Conservation (phyloP, 1,140 invertebrate genomes). For the Drosophila murphyi region DNA sequence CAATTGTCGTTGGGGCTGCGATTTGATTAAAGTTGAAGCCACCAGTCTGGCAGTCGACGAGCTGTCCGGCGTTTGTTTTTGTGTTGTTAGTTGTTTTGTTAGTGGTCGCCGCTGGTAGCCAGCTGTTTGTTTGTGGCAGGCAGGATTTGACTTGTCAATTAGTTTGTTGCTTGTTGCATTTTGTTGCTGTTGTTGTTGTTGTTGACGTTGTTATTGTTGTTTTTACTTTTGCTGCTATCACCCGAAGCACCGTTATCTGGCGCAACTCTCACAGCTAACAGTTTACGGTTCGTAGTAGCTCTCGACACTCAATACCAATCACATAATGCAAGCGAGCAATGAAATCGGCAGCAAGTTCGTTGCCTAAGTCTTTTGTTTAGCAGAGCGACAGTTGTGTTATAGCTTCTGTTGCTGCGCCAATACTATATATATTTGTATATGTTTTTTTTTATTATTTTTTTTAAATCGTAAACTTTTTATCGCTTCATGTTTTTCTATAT, state of each 20-base stretch:
- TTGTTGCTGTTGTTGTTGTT: conserved; percentile 27
- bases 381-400: conserved; percentile 36
- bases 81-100: conserved; percentile 39
- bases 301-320: conserved; percentile 24
- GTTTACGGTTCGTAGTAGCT: conserved; percentile 4
- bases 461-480: conserved; percentile 73
- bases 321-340: conserved; percentile 46
- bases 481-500: conserved; percentile 77
- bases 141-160: conserved; percentile 83
- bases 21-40: conserved; percentile 76
- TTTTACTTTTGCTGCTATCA: conserved; percentile 60
- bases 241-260: conserved; percentile 74
- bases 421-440: conserved; percentile 8
- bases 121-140: conserved; percentile 55
- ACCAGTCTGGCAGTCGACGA: conserved; percentile 56
- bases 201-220: conserved; percentile 22
- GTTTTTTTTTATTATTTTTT: conserved; percentile 39
- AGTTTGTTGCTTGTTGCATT: conserved; percentile 67
- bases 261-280: conserved; percentile 23
- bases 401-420: conserved; percentile 38
- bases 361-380: conserved; percentile 79
- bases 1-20: conserved; percentile 76
- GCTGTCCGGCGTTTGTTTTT: conserved; percentile 71
- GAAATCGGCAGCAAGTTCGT: conserved; percentile 75
- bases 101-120: conserved; percentile 21